Evolutionary conservation across 2,113 vertebrate species (phyloP).

Genomic region (Gymnocephalus cernua): DNA sequence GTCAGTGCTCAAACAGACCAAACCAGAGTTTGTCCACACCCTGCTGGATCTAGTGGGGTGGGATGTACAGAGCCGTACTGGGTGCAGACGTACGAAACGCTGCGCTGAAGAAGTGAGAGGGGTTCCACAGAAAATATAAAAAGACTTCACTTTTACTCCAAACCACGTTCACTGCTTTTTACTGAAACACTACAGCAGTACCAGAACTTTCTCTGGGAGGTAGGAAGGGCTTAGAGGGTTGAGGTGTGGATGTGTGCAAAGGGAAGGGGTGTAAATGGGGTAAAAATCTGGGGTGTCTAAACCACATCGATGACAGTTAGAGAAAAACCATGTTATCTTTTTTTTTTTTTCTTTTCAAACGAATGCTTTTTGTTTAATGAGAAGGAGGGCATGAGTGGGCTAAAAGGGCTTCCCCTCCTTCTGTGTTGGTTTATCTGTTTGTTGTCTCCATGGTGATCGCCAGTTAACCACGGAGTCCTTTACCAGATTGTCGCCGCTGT

Average conservation of each 20-base stretch:
- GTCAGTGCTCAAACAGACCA: conserved; percentile 72
- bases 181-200: conserved; percentile 65
- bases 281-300: conserved; percentile 41
- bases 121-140: conserved; percentile 55
- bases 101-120: conserved; percentile 37
- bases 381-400: conserved; percentile 38
- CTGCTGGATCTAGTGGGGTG: conserved; percentile 24
- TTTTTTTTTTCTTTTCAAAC: conserved; percentile 20
- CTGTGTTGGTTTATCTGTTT: conserved; percentile 43
- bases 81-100: conserved; percentile 16
- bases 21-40: conserved; percentile 43
- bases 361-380: conserved; percentile 33
- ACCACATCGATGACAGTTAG: conserved; percentile 65
- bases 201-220: conserved; percentile 62
- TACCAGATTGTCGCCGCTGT: background rate
- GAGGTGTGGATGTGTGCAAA: background rate
- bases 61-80: conserved; percentile 34
- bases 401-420: conserved; percentile 43
- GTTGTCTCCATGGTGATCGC: conserved; percentile 43
- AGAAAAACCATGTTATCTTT: conserved; percentile 36
- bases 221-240: conserved; percentile 38
- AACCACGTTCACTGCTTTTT: conserved; percentile 63
- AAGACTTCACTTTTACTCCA: conserved; percentile 59
- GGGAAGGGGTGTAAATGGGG: conserved; percentile 18
- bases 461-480: conserved; percentile 36